Conservation (phyloP, 2,113 vertebrate species). For the Lichenostomus cassidix region DNA sequence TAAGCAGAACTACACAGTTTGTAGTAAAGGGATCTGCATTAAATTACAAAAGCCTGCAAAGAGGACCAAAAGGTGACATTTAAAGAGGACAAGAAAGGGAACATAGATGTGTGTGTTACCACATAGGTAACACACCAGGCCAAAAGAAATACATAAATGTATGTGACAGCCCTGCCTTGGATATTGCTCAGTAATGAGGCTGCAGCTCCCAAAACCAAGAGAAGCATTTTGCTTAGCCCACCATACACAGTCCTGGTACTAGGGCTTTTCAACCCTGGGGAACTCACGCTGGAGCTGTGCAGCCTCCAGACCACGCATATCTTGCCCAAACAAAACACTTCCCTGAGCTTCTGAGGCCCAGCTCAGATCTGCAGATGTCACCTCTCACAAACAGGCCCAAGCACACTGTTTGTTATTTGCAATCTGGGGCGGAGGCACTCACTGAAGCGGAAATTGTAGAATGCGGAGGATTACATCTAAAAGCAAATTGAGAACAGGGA, state of each 20-base stretch:
- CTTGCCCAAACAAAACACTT: background rate
- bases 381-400: background rate
- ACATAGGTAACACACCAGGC: background rate
- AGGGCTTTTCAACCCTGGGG: background rate
- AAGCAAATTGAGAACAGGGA: slow-evolving; percentile 12
- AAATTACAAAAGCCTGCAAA: background rate
- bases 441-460: background rate
- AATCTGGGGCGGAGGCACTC: background rate
- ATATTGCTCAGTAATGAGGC: background rate
- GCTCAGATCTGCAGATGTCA: background rate
- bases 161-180: background rate
- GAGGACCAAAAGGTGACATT: background rate
- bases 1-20: background rate
- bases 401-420: background rate
- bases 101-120: background rate
- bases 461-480: slow-evolving; percentile 40
- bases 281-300: background rate
- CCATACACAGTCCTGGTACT: background rate
- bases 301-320: background rate
- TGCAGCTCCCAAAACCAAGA: background rate
- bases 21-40: background rate
- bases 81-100: background rate
- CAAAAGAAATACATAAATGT: background rate
- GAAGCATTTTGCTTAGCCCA: background rate
- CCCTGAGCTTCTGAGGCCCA: background rate